Conservation (phyloP, 1,140 invertebrate genomes). For the Brachionus asplanchnoidis region DNA sequence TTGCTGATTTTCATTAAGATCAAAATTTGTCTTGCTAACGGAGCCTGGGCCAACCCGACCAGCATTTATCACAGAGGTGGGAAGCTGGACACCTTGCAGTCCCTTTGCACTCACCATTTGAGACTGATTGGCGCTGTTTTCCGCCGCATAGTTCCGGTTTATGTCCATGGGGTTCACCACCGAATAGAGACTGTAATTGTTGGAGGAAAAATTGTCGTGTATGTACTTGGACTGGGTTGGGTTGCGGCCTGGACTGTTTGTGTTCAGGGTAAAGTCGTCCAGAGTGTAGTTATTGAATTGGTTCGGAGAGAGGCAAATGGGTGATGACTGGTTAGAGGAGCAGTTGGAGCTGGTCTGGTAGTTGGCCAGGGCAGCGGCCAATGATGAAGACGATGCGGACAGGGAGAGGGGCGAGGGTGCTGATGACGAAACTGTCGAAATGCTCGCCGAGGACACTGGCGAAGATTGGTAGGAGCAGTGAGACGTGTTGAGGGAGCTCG, state of each 20-base stretch:
- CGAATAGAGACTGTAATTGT: neutral
- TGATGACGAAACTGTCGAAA: slow-evolving; percentile 12
- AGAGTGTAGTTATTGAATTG: slow-evolving; percentile 15
- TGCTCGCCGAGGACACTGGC: neutral
- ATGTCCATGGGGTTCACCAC: slow-evolving; percentile 38
- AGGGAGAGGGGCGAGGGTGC: slow-evolving; percentile 36
- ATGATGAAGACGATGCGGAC: slow-evolving; percentile 6
- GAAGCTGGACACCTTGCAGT: neutral
- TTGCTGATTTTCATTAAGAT: neutral
- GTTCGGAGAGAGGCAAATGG: slow-evolving; percentile 6
- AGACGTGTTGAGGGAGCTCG: neutral
- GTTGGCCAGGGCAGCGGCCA: neutral
- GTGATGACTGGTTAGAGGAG: slow-evolving; percentile 5
- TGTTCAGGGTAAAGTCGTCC: neutral
- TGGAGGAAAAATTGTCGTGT: neutral
- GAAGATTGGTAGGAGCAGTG: neutral
- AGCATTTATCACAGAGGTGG: neutral
- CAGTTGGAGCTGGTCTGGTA: neutral
- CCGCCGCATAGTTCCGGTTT: neutral
- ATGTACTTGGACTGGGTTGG: neutral
- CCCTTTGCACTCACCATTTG: neutral
- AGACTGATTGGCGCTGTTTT: slow-evolving; percentile 10
- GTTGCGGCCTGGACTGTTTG: neutral
- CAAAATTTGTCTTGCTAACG: neutral
- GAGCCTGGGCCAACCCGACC: neutral